Base-by-base conservation (phyloP, 2,888 invertebrate species). In the Cheiracanthium punctorium region DNA sequence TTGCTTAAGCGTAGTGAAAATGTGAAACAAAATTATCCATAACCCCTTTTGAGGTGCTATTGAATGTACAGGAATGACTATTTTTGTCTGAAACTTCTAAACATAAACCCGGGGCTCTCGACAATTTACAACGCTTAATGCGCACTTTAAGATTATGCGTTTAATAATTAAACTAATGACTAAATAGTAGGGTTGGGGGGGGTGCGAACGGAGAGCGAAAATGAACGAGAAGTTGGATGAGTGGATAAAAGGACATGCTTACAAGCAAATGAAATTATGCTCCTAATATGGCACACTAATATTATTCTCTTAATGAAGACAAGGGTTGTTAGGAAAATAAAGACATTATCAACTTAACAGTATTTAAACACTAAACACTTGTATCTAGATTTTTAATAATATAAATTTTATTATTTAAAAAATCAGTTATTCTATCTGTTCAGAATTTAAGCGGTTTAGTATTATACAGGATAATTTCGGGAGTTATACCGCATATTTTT, bases 161-260 rank as follows among this genome's bases (percentile, higher is more conserved):
- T 58, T 58, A 58, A 58, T 58, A 58, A 58, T 58, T 58, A 58
- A 58, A 58, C 58, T 58, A 58, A 58, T 58, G 58, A 58, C 24
- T 24, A 58, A 58, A 48, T 2, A 2, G 43, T 10, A 17, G 43
- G 43, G 43, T 48, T 17, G 14, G 24, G 58, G 24, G 4, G n/a
- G n/a, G n/a, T n/a, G n/a, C n/a, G n/a, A 58, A 12, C 58, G 14
- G 20, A 20, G 1, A 1, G 24, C 24, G 24, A 24, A 24, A 58
- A 58, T 24, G 24, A 58, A 58, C 24, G 58, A 58, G 58, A 58
- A 58, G 58, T 58, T 58, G 58, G 24, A 58, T 20, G 58, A 8
- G 58, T 58, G 24, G 58, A 58, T 58, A 58, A 24, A 58, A 24
- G 24, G 24, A 58, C 24, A 24, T 24, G 24, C 24, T 4, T 58